Base-by-base conservation (phyloP, 2,113 vertebrate genomes). In the Sapayoa aenigma region DNA sequence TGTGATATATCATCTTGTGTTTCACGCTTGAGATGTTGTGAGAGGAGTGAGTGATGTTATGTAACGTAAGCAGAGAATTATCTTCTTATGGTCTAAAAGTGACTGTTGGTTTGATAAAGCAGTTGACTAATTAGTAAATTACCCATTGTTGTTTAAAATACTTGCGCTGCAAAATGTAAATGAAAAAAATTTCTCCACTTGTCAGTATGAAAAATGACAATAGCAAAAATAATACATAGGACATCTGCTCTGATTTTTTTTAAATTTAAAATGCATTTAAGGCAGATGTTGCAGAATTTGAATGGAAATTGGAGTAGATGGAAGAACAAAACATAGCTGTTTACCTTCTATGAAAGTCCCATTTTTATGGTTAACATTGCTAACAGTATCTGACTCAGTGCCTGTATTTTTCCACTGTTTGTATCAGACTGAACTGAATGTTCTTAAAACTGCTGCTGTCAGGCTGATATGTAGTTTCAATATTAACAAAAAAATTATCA, bases 181-280 rank as follows among this genome's bases (percentile, higher is more conserved):
- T 97, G 98, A 97, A 96, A 97, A 98, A 73, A 96, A 98, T 98
- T 93, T 96, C 94, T 97, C 95, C 67, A 95, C 92, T 95, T 98
- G 98, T 98, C 97, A 98, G 94, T 96, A 98, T 99, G 98, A 99
- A 98, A 99, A 99, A 99, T 99, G 98, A 97, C 97, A 97, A 97
- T 97, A 96, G 97, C 97, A 97, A 92, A 96, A 96, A 97, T 97
- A 97, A 98, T 97, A 96, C 97, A 93, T 98, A 98, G 97, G 98
- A 98, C 98, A 99, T 98, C 98, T 99, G 99, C 97, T 99, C 95
- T 74, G 86, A 80, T 96, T 96, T 97, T 97, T 97, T 95, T 42
- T 5, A 79, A 95, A 77, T 94, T 50, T 91, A 77, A 96, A 95
- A 94, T 97, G 94, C 94, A 89, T 96, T 94, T 56, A 77, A 75